Conservation (phyloP, 1,140 invertebrate species). For the Achatina immaculata region DNA sequence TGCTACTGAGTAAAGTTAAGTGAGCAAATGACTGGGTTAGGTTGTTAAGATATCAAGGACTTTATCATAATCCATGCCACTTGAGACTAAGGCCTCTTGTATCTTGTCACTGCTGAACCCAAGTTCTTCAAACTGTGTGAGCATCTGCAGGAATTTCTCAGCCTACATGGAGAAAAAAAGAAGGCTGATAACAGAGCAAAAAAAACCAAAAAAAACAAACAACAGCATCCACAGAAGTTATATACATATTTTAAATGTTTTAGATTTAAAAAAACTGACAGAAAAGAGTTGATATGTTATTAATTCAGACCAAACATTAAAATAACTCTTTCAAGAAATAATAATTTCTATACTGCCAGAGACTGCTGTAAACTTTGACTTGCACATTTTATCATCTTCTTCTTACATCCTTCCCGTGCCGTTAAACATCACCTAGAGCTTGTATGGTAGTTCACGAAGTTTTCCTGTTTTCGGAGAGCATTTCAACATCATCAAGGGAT, state of each 20-base stretch:
- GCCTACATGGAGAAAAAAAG: slow-evolving; percentile 59
- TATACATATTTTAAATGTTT: neutral
- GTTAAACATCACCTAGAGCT: too few species aligned
- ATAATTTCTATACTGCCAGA: neutral
- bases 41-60: slow-evolving; percentile 82
- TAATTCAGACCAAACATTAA: neutral
- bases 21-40: too few species aligned
- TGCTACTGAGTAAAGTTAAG: too few species aligned
- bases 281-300: neutral
- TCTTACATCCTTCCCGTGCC: neutral
- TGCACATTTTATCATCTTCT: neutral
- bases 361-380: neutral
- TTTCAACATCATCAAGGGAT: too few species aligned
- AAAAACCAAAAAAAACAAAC: neutral
- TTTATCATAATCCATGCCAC: slow-evolving; percentile 86
- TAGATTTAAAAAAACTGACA: neutral
- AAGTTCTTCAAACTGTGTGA: slow-evolving; percentile 82
- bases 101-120: slow-evolving; percentile 85
- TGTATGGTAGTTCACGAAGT: too few species aligned
- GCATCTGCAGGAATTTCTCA: slow-evolving; percentile 73
- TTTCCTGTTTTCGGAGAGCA: too few species aligned
- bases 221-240: neutral
- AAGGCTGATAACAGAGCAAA: neutral
- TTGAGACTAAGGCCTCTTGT: slow-evolving; percentile 80
- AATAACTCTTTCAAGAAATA: neutral